phyloP scores from a whole-genome alignment of 1,140 invertebrate species.

The Tribolium madens region DNA sequence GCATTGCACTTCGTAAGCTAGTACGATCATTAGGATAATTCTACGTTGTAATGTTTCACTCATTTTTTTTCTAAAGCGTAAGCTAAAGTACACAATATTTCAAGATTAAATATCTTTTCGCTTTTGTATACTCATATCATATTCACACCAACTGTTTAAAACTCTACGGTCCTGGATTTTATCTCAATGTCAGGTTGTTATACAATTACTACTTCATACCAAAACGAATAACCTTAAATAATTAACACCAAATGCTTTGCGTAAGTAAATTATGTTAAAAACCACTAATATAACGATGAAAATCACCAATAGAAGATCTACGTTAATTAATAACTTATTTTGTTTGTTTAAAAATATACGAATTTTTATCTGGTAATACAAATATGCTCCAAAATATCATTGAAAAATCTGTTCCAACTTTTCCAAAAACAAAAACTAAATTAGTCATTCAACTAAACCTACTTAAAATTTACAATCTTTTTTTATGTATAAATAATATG shows the following conservation, averaged over 20 bases:
- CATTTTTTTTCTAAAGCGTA: slow-evolving; percentile 56
- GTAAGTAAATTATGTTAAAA: slow-evolving; percentile 49
- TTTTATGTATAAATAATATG: slow-evolving; percentile 38
- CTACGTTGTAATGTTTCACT: slow-evolving; percentile 52
- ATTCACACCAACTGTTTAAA: slow-evolving; percentile 40
- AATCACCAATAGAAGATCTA: slow-evolving; percentile 48
- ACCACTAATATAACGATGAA: slow-evolving; percentile 55
- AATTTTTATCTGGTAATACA: slow-evolving; percentile 48
- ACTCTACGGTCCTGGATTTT: slow-evolving; percentile 42
- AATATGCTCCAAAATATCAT: slow-evolving; percentile 46
- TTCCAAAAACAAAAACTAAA: slow-evolving; percentile 8
- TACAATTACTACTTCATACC: slow-evolving; percentile 42
- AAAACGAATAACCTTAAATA: slow-evolving; percentile 52
- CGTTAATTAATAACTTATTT: slow-evolving; percentile 51
- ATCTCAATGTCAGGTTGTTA: slow-evolving; percentile 40
- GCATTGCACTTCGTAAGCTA: slow-evolving; percentile 57
- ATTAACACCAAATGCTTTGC: slow-evolving; percentile 56
- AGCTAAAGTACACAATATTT: slow-evolving; percentile 55
- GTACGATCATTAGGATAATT: slow-evolving; percentile 52
- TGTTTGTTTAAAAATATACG: slow-evolving; percentile 46
- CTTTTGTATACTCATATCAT: slow-evolving; percentile 44
- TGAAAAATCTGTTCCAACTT: slow-evolving; percentile 49
- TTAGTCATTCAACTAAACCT: slow-evolving; percentile 34
- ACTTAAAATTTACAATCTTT: slow-evolving; percentile 27
- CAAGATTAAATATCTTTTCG: slow-evolving; percentile 38